Evolutionary conservation across 1,140 invertebrate genomes (phyloP), one percentile per base, ranked within the genome.

Genomic region (Bombus cullumanus): DNA sequence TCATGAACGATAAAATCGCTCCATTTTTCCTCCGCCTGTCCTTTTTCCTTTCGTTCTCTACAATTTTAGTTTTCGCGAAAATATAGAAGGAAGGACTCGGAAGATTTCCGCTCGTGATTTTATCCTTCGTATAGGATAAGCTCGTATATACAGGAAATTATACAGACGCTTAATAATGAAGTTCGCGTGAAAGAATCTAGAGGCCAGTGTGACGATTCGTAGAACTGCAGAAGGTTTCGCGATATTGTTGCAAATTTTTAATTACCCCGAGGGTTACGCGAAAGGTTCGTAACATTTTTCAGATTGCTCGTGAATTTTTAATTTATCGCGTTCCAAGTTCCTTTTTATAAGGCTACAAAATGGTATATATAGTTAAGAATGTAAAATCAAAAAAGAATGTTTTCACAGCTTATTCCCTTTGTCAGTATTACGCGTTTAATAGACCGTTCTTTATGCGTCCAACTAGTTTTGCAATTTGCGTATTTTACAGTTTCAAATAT

Each of bases 361-460:
- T 53, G 5, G 18, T 8, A 53, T 53, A 22, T 8, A 53, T 0
- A 6, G 47, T 53, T 53, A 22, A 53, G 5, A 22, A 53, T 2
- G 18, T 6, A 22, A 53, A 53, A 53, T 8, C 8, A 8, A 53
- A 22, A 18, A 2, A 22, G 8, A 53, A n/a, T n/a, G n/a, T n/a
- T n/a, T n/a, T n/a, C n/a, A n/a, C n/a, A n/a, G n/a, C n/a, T n/a
- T n/a, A n/a, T n/a, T n/a, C n/a, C n/a, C n/a, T n/a, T n/a, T n/a
- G n/a, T n/a, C n/a, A n/a, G n/a, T 18, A 0, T 53, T 2, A 6
- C 2, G 6, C 0, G 18, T 53, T 53, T 53, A 22, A 22, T 53
- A 53, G 47, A 53, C 1, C 47, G 15, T 53, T 18, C 18, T 22
- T 22, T 53, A 53, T 4, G 18, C 18, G 47, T 22, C 5, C 47